These are phyloP conservation scores for Crenichthys baileyi DNA, from an alignment of 2,797 vertebrate species.

Conservation along the genomic window DNA sequence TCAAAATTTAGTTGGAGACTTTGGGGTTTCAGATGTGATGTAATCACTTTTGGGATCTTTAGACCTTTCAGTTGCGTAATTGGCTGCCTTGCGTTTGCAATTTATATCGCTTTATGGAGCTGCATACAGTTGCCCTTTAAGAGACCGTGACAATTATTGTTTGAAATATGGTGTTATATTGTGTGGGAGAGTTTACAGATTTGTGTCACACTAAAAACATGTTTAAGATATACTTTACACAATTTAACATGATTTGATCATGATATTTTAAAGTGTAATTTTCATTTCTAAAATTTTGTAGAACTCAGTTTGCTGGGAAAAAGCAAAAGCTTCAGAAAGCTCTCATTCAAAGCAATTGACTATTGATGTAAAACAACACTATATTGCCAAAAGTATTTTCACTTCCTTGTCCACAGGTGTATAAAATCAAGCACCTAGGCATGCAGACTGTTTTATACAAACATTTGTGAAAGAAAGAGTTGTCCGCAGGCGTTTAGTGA, in stretches of 20 bases:
- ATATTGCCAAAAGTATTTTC: too few relatives aligned
- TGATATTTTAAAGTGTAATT: neutral
- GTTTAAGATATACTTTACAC: neutral
- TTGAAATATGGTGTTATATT: neutral
- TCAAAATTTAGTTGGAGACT: too few relatives aligned
- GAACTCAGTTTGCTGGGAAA: slow-evolving; percentile 9
- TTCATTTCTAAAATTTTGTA: neutral
- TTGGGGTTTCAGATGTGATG: too few relatives aligned
- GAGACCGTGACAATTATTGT: neutral
- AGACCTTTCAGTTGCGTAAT: too few relatives aligned
- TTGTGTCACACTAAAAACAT: neutral
- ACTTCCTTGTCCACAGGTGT: too few relatives aligned
- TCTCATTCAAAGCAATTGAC: slow-evolving; percentile 12
- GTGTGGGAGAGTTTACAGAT: neutral
- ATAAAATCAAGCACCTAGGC: too few relatives aligned
- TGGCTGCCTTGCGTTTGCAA: too few relatives aligned
- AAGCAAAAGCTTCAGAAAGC: neutral
- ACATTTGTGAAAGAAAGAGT: too few relatives aligned
- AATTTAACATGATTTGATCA: neutral
- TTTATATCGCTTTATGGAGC: too few relatives aligned
- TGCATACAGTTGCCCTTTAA: neutral
- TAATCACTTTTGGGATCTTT: too few relatives aligned
- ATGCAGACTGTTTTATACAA: too few relatives aligned
- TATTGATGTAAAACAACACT: slow-evolving; percentile 3
- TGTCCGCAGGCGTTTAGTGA: too few relatives aligned